A percentile compares a stretch with the other conserved stretches of the same genome.
phyloP scores from a whole-genome alignment of 35 echinoderm and acorn worm genomes.

The Apostichopus parvimensis region DNA sequence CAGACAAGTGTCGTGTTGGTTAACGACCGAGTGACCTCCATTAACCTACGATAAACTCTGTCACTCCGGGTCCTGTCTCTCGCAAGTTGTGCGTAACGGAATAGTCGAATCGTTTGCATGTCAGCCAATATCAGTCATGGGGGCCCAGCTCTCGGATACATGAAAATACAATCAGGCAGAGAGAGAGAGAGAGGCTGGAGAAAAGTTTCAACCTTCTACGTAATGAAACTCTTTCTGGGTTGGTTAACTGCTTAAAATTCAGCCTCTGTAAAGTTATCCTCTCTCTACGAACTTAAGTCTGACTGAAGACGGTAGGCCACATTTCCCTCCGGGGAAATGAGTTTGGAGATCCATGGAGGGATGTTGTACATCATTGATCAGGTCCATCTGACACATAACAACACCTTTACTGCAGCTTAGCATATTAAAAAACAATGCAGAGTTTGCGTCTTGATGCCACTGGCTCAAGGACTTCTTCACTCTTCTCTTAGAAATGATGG shows the following conservation, averaged over 20 bases:
- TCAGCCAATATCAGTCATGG: constrained; percentile 51
- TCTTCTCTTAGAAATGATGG: no score
- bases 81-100: constrained; percentile 15
- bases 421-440: no score
- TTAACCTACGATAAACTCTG: constrained; percentile 1
- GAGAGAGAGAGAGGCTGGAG: background rate
- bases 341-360: background rate
- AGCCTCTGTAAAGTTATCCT: background rate
- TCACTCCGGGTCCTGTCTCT: background rate
- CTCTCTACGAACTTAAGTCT: background rate
- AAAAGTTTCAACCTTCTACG: constrained; percentile 30
- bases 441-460: no score
- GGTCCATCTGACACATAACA: background rate
- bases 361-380: constrained; percentile 3
- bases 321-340: constrained; percentile 27
- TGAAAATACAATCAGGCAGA: background rate
- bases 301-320: background rate
- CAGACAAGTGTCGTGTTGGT: background rate
- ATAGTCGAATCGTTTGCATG: constrained; percentile 36
- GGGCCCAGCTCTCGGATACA: background rate
- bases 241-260: constrained; percentile 49
- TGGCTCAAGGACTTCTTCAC: no score
- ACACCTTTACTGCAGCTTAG: no score
- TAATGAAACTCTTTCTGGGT: constrained; percentile 42
- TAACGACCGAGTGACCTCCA: constrained; percentile 11